Conservation (phyloP, 2,888 invertebrate genomes). For the Spodoptera exigua region DNA sequence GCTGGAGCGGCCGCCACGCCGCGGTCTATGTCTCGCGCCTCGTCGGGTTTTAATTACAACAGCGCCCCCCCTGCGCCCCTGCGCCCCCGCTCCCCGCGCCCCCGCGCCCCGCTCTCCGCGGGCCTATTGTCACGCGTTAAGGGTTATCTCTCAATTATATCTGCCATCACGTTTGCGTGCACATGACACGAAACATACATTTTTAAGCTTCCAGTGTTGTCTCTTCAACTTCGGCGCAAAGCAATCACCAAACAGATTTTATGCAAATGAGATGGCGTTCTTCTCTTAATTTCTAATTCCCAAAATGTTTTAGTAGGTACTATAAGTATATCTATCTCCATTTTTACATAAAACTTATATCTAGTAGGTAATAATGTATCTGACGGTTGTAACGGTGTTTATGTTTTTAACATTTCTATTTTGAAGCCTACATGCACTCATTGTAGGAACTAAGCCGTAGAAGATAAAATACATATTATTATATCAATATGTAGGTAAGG, state of each 20-base stretch:
- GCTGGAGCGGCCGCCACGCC: constrained; percentile 35
- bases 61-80: constrained; percentile 3
- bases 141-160: constrained; percentile 58
- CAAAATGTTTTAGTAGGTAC: background rate
- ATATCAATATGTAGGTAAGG: too few relatives aligned
- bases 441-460: too few relatives aligned
- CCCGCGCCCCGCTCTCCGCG: background rate
- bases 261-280: constrained; percentile 22
- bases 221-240: background rate
- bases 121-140: constrained; percentile 25
- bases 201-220: constrained; percentile 19
- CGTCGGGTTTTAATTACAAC: constrained; percentile 69
- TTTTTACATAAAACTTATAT: background rate
- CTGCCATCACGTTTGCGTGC: constrained; percentile 32
- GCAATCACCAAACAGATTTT: constrained; percentile 10
- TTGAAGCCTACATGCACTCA: too few relatives aligned
- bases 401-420: too few relatives aligned
- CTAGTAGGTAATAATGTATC: too few relatives aligned
- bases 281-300: constrained; percentile 4
- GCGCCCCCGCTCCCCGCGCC: background rate
- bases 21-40: constrained; percentile 64
- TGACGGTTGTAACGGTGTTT: too few relatives aligned
- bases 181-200: constrained; percentile 31
- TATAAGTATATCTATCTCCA: too few relatives aligned
- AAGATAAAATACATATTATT: too few relatives aligned